Percentiles rank a stretch among this genome's conserved stretches.
Evolutionary conservation across 2,113 vertebrate genomes (phyloP).

Genomic region (Ceyx melanurus): DNA sequence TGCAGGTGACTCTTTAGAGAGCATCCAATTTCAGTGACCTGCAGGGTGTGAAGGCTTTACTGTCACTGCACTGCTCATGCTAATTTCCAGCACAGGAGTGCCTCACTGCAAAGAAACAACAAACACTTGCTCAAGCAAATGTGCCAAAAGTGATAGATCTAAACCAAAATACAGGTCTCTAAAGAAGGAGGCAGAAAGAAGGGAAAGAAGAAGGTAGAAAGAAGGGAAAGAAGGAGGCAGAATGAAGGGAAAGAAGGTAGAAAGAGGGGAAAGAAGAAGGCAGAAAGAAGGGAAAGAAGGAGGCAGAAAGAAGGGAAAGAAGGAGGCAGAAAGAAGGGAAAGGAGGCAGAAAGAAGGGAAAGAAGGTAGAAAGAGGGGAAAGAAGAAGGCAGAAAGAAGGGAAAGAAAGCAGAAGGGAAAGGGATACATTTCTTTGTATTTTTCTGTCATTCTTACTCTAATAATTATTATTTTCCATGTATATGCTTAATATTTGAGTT

Average conservation of each 20-base stretch:
- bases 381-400: no score
- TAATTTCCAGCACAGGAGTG: background rate
- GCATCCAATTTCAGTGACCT: background rate
- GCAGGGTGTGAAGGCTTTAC: background rate
- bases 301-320: background rate
- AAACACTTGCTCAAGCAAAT: background rate
- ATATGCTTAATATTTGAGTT: background rate
- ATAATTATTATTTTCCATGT: background rate
- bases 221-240: no score
- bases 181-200: background rate
- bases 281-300: background rate
- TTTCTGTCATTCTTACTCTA: background rate
- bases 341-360: background rate
- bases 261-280: no score
- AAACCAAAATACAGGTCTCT: background rate
- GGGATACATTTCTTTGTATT: background rate
- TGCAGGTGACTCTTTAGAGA: background rate
- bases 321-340: no score
- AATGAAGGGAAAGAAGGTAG: background rate
- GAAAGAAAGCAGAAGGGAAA: no score
- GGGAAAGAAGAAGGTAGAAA: no score
- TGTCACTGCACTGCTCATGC: background rate
- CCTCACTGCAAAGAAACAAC: background rate
- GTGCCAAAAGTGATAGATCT: background rate
- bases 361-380: background rate